These are phyloP conservation scores for Rhorus exstirpatorius DNA, from an alignment of 2,888 invertebrate genomes.

Conservation along the genomic window DNA sequence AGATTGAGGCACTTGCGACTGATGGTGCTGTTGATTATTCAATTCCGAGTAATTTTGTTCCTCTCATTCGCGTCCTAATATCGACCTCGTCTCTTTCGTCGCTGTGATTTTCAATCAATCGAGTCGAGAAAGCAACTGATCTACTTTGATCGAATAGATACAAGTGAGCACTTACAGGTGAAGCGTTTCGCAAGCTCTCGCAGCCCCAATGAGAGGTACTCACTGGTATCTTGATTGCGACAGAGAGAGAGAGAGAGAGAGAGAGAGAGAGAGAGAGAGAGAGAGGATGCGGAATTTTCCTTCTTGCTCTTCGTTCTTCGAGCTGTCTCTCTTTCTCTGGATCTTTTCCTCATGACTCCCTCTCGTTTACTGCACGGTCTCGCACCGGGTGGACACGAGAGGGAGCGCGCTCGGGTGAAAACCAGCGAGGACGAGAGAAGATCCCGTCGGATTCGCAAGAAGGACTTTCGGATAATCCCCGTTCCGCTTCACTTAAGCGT, in stretches of 20 bases:
- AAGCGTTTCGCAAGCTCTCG: constrained; percentile 40
- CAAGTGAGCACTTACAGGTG: constrained; percentile 57
- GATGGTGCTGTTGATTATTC: not conserved
- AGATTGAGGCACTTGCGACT: not conserved
- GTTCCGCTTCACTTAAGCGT: constrained; percentile 77
- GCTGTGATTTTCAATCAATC: constrained; percentile 51
- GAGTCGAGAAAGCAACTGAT: constrained; percentile 39
- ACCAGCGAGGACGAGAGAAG: constrained; percentile 57
- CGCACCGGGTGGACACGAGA: constrained; percentile 32
- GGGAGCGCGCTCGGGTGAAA: constrained; percentile 28
- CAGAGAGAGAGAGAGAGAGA: no score
- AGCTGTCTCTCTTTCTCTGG: constrained; percentile 3
- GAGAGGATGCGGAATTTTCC: constrained; percentile 52
- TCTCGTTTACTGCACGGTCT: constrained; percentile 52
- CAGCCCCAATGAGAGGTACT: constrained; percentile 54
- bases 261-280: not conserved
- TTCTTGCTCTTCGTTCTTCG: constrained; percentile 34
- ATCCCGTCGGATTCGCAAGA: constrained; percentile 77
- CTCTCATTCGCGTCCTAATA: not conserved
- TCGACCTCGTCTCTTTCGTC: not conserved
- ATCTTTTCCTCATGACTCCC: constrained; percentile 34
- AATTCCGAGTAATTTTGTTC: constrained; percentile 5
- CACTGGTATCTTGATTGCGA: constrained; percentile 74
- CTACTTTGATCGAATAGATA: constrained; percentile 44
- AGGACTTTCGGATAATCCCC: constrained; percentile 79